Evolutionary conservation across 2,888 invertebrate species (phyloP), one percentile per base, ranked within the genome.

Genomic region (Meloe dianella): DNA sequence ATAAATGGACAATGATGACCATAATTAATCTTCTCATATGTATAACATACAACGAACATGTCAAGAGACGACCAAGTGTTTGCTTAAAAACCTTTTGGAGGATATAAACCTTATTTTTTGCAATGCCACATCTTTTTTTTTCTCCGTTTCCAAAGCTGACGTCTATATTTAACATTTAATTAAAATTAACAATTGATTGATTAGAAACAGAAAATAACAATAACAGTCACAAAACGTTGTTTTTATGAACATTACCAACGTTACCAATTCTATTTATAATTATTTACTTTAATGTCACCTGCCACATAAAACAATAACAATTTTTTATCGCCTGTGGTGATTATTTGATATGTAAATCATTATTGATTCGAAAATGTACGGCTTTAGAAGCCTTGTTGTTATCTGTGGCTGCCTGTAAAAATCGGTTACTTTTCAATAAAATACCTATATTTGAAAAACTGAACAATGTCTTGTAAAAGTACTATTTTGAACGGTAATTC

Each of bases 11-110:
- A 67, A 67, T 64, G 61, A 63, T 64, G 35, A 57, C n/a, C 38
- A 64, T 67, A 67, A 67, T 67, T 67, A 67, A 67, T 67, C 67
- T 67, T 67, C 63, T 63, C 47, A 47, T 67, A 63, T 67, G 51
- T 63, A 61, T 63, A 67, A 63, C 61, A 57, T 30, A 64, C 58
- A 67, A 63, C 63, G 61, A 67, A 64, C 67, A 66, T 56, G 67
- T 67, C 67, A 67, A 61, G 64, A 67, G 63, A 66, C 66, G 66
- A 66, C 63, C 63, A 66, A 67, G 67, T 67, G 35, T 60, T 67
- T 63, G 57, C 41, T 61, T 57, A 17, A 63, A 67, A 67, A 67
- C 57, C 64, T 17, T 60, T 66, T 67, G 35, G 58, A 67, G 63
- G 57, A 67, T 63, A 63, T 63, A 58, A 41, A 60, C 61, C 57